These are phyloP conservation scores for Perca fluviatilis DNA, from an alignment of 2,113 vertebrate species.

Conservation along the genomic window DNA sequence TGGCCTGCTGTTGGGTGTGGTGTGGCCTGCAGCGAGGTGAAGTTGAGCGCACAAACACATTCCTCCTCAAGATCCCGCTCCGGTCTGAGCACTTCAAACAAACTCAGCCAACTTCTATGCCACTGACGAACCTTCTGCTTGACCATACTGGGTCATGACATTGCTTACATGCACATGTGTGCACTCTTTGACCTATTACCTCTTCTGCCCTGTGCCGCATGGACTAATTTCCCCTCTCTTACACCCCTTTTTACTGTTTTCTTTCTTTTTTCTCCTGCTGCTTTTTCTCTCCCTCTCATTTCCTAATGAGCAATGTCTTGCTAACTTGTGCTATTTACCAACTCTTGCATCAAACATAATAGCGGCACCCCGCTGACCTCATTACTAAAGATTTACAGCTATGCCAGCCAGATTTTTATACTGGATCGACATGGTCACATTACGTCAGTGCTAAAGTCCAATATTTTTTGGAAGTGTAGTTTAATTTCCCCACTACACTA, in stretches of 20 bases:
- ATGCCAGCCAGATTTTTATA: conserved; percentile 26
- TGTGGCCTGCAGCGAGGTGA: conserved; percentile 76
- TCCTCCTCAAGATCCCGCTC: conserved; percentile 71
- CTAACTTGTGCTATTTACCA: conserved; percentile 65
- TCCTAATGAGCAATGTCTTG: conserved; percentile 63
- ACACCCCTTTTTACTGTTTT: conserved; percentile 45
- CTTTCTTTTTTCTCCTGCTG: conserved; percentile 32
- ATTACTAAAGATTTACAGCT: conserved; percentile 64
- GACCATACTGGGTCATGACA: background rate
- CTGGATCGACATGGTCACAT: conserved; percentile 25
- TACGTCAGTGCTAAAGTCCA: conserved; percentile 15
- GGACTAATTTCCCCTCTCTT: conserved; percentile 22
- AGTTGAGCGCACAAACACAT: conserved; percentile 79
- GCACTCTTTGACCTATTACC: conserved; percentile 22
- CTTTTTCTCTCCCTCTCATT: conserved; percentile 28
- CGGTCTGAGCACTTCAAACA: conserved; percentile 38
- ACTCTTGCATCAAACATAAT: conserved; percentile 61
- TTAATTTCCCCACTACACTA: conserved; percentile 11
- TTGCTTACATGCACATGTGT: conserved; percentile 1
- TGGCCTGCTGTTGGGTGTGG: conserved; percentile 76
- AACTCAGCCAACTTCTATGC: conserved; percentile 5
- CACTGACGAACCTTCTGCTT: background rate
- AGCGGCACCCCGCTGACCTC: conserved; percentile 29
- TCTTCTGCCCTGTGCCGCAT: conserved; percentile 35
- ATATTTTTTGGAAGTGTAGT: conserved; percentile 22